Conservation (phyloP, 64 coral and sea anemone genomes). For the Stichodactyla helianthus region DNA sequence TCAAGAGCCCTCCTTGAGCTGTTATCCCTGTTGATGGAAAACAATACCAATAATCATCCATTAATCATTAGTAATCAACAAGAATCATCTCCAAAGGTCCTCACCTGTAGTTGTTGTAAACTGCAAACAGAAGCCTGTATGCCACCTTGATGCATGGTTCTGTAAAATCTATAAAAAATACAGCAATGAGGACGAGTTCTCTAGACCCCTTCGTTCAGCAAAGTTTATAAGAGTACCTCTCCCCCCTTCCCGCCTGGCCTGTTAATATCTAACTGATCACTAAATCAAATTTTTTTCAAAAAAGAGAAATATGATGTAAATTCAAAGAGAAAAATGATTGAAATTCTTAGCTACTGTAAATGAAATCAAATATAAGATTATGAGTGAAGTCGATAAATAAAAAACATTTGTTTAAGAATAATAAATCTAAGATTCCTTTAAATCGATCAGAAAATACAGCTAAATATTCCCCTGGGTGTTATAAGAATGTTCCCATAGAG, state of each 20-base stretch:
- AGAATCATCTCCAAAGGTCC: neutral
- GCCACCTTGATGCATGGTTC: conserved; percentile 6
- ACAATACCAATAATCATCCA: neutral
- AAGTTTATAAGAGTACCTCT: too few relatives aligned
- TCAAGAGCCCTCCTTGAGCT: conserved; percentile 41
- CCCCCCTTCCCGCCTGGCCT: too few relatives aligned
- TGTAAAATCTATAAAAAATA: neutral
- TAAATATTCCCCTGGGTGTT: neutral
- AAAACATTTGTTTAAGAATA: too few relatives aligned
- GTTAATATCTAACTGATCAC: too few relatives aligned
- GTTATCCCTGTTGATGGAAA: conserved; percentile 29
- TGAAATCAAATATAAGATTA: too few relatives aligned
- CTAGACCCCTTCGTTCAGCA: neutral
- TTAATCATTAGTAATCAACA: neutral
- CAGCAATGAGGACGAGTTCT: neutral
- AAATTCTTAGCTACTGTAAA: too few relatives aligned
- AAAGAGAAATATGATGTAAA: too few relatives aligned
- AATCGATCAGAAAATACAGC: neutral
- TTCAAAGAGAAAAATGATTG: too few relatives aligned
- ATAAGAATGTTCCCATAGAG: neutral
- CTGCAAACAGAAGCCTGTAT: neutral
- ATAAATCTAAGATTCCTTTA: neutral
- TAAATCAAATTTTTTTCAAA: too few relatives aligned
- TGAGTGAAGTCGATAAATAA: too few relatives aligned
- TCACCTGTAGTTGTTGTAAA: conserved; percentile 7